Evolutionary conservation across 2,113 vertebrate genomes (phyloP).

Genomic region (Eubucco bourcierii): DNA sequence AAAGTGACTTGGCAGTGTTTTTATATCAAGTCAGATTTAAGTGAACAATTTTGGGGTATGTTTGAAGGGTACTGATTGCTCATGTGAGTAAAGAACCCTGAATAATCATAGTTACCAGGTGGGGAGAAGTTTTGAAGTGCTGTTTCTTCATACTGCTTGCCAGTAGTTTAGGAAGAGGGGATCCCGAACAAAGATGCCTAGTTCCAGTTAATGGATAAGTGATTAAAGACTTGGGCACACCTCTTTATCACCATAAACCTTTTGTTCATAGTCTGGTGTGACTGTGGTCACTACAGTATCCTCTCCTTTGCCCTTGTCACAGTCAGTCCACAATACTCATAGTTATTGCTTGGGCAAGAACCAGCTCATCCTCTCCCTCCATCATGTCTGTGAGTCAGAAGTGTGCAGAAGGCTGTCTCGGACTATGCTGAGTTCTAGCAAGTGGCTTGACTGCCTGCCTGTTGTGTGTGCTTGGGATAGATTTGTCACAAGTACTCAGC

Average conservation of each 20-base stretch:
- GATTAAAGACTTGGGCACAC: neutral
- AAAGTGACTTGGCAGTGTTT: neutral
- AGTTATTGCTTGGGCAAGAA: no score
- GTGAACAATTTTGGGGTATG: neutral
- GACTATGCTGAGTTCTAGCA: no score
- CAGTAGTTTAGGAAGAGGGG: neutral
- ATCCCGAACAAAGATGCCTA: neutral
- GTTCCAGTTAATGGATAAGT: neutral
- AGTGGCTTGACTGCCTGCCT: neutral
- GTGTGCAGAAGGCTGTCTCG: no score
- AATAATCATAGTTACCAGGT: neutral
- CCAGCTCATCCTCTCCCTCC: no score
- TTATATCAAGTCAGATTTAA: neutral
- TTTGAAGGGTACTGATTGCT: neutral
- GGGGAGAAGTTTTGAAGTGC: neutral
- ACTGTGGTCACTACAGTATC: no score
- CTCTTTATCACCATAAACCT: neutral
- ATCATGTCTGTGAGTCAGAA: no score
- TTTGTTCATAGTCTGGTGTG: no score
- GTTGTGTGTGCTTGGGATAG: neutral
- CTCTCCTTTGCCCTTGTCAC: no score
- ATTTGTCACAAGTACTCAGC: neutral
- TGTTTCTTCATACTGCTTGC: neutral
- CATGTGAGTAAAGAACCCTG: neutral
- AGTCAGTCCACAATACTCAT: no score